These are phyloP conservation scores for Leiothrix lutea DNA, from an alignment of 2,113 vertebrate genomes.

Conservation along the genomic window DNA sequence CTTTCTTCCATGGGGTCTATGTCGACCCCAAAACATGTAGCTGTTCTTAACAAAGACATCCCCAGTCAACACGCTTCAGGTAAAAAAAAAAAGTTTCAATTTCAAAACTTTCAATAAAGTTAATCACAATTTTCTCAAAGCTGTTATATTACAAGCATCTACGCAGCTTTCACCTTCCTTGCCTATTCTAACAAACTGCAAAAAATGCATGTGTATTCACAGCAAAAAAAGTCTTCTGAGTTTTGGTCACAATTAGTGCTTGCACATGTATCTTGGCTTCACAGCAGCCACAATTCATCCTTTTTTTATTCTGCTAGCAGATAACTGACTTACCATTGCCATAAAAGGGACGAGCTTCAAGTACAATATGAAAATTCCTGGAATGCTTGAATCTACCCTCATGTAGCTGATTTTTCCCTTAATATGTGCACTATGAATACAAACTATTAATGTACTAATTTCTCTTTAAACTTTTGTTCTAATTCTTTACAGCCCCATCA, in stretches of 20 bases:
- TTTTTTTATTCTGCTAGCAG: conserved; percentile 21
- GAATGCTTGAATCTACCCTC: conserved; percentile 35
- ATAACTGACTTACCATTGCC: conserved; percentile 55
- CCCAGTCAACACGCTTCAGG: background rate
- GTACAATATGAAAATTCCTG: conserved; percentile 53
- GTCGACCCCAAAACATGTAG: background rate
- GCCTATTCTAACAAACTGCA: background rate
- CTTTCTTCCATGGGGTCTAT: background rate
- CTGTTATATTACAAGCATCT: background rate
- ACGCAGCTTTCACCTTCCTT: background rate
- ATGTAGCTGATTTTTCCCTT: conserved; percentile 19
- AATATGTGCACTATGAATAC: background rate
- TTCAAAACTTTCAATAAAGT: too few species aligned
- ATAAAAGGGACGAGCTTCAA: conserved; percentile 59
- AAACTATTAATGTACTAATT: conserved; percentile 6
- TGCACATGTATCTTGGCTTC: background rate
- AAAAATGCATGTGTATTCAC: accelerated
- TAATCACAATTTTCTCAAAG: background rate
- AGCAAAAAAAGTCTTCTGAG: background rate
- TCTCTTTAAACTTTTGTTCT: conserved; percentile 5
- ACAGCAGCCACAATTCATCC: background rate
- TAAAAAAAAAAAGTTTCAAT: background rate
- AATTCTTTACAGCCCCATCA: background rate
- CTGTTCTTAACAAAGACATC: background rate
- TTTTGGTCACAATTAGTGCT: background rate